phyloP scores from a whole-genome alignment of 2,888 invertebrate species.

The Melinaea menophilus region DNA sequence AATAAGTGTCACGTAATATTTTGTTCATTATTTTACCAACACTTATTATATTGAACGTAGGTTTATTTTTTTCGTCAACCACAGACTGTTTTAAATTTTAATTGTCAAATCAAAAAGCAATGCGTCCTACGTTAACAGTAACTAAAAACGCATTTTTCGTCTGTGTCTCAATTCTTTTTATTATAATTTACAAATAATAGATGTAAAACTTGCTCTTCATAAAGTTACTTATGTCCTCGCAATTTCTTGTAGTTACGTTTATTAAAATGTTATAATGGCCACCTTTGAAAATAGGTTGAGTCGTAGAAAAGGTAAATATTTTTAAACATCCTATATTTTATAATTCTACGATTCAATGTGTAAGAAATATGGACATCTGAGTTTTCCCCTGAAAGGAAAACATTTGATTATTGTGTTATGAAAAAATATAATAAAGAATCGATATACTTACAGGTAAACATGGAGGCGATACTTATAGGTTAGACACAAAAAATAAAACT shows the following conservation, averaged over 20 bases:
- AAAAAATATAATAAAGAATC: conserved; percentile 22
- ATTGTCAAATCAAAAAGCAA: conserved; percentile 34
- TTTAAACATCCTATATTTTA: conserved; percentile 8
- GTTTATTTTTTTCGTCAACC: conserved; percentile 7
- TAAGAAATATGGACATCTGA: conserved; percentile 10
- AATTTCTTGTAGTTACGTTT: conserved; percentile 27
- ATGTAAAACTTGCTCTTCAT: conserved; percentile 13
- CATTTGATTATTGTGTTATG: conserved; percentile 12
- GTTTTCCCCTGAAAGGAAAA: conserved; percentile 6
- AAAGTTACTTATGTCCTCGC: conserved; percentile 14
- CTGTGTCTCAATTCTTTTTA: conserved; percentile 21
- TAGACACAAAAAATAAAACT: conserved; percentile 77
- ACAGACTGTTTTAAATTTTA: conserved; percentile 25
- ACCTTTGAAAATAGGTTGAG: conserved; percentile 69
- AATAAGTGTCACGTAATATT: not conserved
- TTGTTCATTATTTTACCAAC: not conserved
- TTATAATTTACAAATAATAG: conserved; percentile 19
- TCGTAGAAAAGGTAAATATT: conserved; percentile 71
- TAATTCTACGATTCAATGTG: not conserved
- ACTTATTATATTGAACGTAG: not conserved
- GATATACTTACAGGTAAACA: conserved; percentile 65
- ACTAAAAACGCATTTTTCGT: conserved; percentile 26
- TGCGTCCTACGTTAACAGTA: conserved; percentile 37
- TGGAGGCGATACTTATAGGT: conserved; percentile 81
- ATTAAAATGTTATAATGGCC: conserved; percentile 70